These are phyloP conservation scores for Protonibea diacanthus DNA, from an alignment of 2,797 vertebrate genomes.

Conservation along the genomic window DNA sequence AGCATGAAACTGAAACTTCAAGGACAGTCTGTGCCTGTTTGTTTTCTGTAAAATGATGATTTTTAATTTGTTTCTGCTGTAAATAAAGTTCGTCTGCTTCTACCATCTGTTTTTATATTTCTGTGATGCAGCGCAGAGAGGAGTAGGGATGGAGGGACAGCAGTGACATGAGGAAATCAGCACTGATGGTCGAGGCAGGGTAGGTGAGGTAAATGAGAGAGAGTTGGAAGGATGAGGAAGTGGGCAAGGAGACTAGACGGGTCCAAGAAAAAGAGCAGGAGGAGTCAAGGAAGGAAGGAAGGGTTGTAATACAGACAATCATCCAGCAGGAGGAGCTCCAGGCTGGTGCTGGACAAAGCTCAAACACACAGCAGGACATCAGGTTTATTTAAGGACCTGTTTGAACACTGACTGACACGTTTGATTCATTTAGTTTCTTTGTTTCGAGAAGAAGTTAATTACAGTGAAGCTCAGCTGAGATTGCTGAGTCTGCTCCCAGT, in stretches of 20 bases:
- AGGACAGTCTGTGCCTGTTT: no score
- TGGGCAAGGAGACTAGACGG: background rate
- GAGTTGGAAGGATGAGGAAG: background rate
- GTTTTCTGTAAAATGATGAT: slow-evolving; percentile 9
- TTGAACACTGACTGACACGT: background rate
- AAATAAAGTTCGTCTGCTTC: slow-evolving; percentile 59
- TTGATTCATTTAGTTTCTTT: background rate
- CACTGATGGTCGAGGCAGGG: background rate
- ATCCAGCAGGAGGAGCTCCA: slow-evolving; percentile 69
- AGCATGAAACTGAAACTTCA: accelerated
- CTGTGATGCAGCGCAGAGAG: background rate
- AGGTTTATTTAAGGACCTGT: slow-evolving; percentile 18
- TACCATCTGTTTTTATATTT: background rate
- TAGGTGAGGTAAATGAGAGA: no score
- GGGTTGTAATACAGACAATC: background rate
- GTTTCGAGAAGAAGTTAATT: slow-evolving; percentile 9
- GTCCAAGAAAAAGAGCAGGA: no score
- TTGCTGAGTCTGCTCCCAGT: slow-evolving; percentile 8
- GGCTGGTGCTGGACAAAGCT: background rate
- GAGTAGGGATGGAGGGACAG: background rate
- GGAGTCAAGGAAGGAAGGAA: background rate
- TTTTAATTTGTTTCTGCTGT: slow-evolving; percentile 20
- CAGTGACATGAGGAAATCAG: background rate
- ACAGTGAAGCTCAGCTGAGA: background rate
- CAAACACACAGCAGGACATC: background rate